phyloP scores from a whole-genome alignment of 2,888 invertebrate genomes.

The Drosophila birchii region DNA sequence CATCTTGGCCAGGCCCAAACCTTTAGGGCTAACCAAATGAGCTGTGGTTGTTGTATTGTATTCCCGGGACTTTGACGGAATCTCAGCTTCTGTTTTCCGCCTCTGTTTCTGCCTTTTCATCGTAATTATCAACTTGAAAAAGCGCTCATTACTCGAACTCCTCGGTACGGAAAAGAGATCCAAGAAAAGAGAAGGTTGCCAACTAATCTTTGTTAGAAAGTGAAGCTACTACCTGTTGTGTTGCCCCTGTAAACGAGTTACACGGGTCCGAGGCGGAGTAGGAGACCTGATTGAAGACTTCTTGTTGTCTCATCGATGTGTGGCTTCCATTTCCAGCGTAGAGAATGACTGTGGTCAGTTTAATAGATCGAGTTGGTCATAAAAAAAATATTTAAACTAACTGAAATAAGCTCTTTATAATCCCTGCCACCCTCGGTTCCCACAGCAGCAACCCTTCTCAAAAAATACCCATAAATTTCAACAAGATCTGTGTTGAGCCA shows the following conservation, averaged over 20 bases:
- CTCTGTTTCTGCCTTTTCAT: constrained; percentile 65
- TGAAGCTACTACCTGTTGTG: constrained; percentile 55
- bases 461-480: constrained; percentile 41
- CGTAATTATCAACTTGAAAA: constrained; percentile 78
- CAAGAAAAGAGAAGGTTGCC: constrained; percentile 43
- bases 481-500: constrained; percentile 32
- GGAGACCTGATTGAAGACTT: constrained; percentile 20
- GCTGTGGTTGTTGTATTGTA: constrained; percentile 40
- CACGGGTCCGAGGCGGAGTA: constrained; percentile 30
- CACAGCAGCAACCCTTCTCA: constrained; percentile 27
- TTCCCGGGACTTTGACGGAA: constrained; percentile 12
- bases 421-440: constrained; percentile 36
- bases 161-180: constrained; percentile 15
- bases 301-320: constrained; percentile 27
- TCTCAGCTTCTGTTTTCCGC: constrained; percentile 38
- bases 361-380: not conserved
- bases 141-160: constrained; percentile 69
- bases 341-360: constrained; percentile 36
- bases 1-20: constrained; percentile 47
- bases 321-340: constrained; percentile 17
- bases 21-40: constrained; percentile 65
- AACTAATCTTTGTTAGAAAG: constrained; percentile 70
- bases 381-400: not conserved
- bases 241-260: constrained; percentile 52
- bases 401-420: constrained; percentile 17